Base-by-base conservation (phyloP, 2,888 invertebrate species). In the Lottia gigantea region DNA sequence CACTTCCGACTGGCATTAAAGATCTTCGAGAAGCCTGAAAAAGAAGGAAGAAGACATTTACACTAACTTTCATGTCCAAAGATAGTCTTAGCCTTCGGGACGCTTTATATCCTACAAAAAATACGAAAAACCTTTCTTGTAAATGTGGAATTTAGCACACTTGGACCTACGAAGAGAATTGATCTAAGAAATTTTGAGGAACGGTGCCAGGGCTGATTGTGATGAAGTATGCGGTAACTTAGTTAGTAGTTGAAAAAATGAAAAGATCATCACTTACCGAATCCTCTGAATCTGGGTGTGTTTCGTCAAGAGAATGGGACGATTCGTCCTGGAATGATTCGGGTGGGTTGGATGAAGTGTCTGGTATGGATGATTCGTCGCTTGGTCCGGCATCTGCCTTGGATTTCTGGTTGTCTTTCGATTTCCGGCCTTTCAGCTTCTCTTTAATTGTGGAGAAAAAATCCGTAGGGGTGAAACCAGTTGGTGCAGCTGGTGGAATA, bases 391-490 rank as follows among this genome's bases (percentile, higher is more conserved):
- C 11, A 55, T 55, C 55, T 19, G 55, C 15, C 19, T 19, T 19
- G 40, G 40, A 40, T 23, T 55, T 55, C 23, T 23, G 23, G 14
- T 19, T 12, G 4, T 64, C 67, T 19, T 45, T 19, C 2, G 67
- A 62, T 45, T 70, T 72, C 15, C 23, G 19, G 46, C 66, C 47
- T 26, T 49, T 49, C 14, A 46, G 25, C 26, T 66, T 66, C 47
- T 6, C 66, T 26, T 31, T 31, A 55, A 45, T 45, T 14, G 55
- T 55, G 23, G 55, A 40, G 66, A 81, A 78, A 46, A 82, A 69
- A 23, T 80, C 82, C 45, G 78, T 76, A 11, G 82, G 78, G 0
- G 75, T 70, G 23, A 83, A 76, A 0, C 80, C 78, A 14, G 81
- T 77, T 1, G 81, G 83, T 6, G 76, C 82, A 16, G 75, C 81